These are phyloP conservation scores for Balanococcus diminutus DNA, from an alignment of 2,888 invertebrate genomes.

Conservation along the genomic window DNA sequence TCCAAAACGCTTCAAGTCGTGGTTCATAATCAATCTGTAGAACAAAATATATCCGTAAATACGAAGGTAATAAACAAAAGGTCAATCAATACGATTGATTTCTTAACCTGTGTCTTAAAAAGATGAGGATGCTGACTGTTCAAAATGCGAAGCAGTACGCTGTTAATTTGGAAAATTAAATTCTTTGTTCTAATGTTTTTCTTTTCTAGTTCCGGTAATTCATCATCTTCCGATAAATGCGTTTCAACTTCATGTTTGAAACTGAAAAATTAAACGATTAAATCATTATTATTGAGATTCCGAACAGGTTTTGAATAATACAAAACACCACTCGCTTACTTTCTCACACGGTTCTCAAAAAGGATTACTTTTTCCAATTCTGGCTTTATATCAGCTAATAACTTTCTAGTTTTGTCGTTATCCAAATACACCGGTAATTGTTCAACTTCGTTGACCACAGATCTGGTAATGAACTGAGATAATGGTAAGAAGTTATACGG, in stretches of 20 bases:
- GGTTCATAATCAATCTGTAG: constrained; percentile 76
- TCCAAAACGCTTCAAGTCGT: constrained; percentile 86
- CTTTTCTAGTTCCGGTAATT: constrained; percentile 57
- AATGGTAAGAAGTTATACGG: constrained; percentile 75
- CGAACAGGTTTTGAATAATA: background rate
- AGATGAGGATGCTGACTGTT: constrained; percentile 69
- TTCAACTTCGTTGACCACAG: constrained; percentile 69
- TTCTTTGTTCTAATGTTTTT: constrained; percentile 65
- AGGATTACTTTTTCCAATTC: constrained; percentile 70
- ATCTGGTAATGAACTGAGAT: constrained; percentile 79
- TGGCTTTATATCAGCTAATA: constrained; percentile 66
- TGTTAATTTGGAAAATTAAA: constrained; percentile 73
- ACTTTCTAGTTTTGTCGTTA: constrained; percentile 63
- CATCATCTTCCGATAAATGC: background rate
- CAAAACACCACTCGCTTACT: constrained; percentile 63
- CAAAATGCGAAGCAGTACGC: constrained; percentile 70
- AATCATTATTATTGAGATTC: background rate
- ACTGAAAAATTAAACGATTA: background rate
- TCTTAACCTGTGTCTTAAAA: constrained; percentile 66
- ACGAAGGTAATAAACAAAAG: constrained; percentile 2
- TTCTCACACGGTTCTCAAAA: constrained; percentile 68
- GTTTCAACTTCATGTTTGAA: constrained; percentile 31
- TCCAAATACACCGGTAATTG: constrained; percentile 65
- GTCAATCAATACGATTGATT: background rate
- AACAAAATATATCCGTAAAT: background rate